These are phyloP conservation scores for Ophion ellenae DNA, from an alignment of 2,888 invertebrate genomes.

Conservation along the genomic window DNA sequence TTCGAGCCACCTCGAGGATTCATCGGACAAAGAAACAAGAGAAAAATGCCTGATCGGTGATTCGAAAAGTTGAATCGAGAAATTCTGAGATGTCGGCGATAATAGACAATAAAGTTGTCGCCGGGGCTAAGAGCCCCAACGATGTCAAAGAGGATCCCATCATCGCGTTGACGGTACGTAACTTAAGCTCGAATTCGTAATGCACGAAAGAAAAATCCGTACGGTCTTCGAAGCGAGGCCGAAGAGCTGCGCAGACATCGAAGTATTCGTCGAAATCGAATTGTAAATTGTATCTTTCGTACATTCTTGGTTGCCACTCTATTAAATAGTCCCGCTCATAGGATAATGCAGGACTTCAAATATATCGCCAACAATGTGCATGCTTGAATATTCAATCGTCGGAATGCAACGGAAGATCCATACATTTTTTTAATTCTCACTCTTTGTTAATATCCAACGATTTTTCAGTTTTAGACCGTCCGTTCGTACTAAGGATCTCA, in stretches of 20 bases:
- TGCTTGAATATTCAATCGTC: not conserved
- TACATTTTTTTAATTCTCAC: no score
- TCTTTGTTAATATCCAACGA: no score
- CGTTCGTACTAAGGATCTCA: no score
- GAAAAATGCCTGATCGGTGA: constrained; percentile 21
- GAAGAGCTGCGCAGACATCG: not conserved
- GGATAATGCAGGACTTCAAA: no score
- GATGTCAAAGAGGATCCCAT: constrained; percentile 82
- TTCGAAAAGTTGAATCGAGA: not conserved
- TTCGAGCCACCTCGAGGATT: not conserved
- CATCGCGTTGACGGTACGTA: constrained; percentile 79
- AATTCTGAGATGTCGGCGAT: constrained; percentile 77
- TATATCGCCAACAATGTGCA: no score
- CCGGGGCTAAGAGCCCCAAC: constrained; percentile 79
- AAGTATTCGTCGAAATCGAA: no score
- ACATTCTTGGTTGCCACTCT: no score
- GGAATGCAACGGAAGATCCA: not conserved
- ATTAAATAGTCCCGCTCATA: no score
- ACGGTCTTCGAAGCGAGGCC: not conserved
- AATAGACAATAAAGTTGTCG: constrained; percentile 82
- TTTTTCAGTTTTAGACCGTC: no score
- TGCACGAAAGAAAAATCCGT: constrained; percentile 2
- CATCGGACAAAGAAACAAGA: not conserved
- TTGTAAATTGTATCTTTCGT: no score
- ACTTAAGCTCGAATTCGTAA: constrained; percentile 5